These are phyloP conservation scores for Stratiomys singularior DNA, from an alignment of 2,888 invertebrate genomes.

Conservation along the genomic window DNA sequence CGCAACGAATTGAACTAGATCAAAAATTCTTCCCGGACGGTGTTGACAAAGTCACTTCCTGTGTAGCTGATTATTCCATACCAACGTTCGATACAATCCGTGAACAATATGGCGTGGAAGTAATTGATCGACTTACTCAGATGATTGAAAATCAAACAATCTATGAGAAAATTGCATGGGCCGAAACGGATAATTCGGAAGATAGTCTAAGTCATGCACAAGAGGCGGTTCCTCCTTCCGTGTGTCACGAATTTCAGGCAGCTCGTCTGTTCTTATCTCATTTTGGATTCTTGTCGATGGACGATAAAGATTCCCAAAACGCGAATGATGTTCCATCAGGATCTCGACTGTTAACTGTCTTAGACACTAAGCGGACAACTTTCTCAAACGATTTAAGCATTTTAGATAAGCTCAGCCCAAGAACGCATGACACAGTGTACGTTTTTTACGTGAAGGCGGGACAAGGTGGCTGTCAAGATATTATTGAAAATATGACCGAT, in stretches of 20 bases:
- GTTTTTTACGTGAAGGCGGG: conserved; percentile 93
- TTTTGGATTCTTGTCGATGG: conserved; percentile 87
- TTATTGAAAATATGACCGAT: conserved; percentile 70
- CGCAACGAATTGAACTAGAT: conserved; percentile 73
- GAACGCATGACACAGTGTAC: conserved; percentile 92
- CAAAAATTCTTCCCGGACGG: conserved; percentile 84
- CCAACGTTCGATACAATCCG: conserved; percentile 83
- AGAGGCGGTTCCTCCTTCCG: conserved; percentile 82
- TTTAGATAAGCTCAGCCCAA: conserved; percentile 86
- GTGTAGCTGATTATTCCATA: conserved; percentile 91
- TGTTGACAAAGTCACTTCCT: conserved; percentile 80
- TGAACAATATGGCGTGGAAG: conserved; percentile 68
- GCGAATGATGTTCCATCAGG: conserved; percentile 59
- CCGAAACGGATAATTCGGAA: conserved; percentile 64
- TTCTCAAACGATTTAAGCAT: conserved; percentile 83
- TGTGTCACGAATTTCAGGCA: conserved; percentile 94
- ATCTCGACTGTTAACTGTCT: conserved; percentile 60
- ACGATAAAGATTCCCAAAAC: conserved; percentile 64
- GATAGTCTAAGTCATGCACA: conserved; percentile 69
- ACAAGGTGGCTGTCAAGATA: conserved; percentile 80
- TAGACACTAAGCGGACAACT: conserved; percentile 67
- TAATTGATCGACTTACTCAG: conserved; percentile 73
- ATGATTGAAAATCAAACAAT: conserved; percentile 77
- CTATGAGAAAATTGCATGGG: conserved; percentile 69
- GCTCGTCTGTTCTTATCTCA: conserved; percentile 94